These are phyloP conservation scores for Amblyjoppa fuscipennis DNA, from an alignment of 2,888 invertebrate genomes.

Conservation along the genomic window DNA sequence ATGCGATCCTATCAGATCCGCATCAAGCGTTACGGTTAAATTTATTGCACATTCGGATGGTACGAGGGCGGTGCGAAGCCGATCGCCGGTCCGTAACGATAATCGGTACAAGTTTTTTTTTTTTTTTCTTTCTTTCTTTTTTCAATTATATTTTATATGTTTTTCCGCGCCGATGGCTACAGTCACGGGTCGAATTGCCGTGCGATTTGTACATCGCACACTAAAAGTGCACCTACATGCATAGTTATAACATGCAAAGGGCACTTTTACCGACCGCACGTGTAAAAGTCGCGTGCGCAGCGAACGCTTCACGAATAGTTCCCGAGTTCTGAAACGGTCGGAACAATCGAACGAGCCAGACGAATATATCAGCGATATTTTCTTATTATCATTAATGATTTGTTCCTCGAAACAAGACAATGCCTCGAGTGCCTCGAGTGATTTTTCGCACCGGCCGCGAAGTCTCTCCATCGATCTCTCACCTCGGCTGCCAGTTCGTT, in stretches of 20 bases:
- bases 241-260: conserved; percentile 8
- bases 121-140: not conserved
- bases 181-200: conserved; percentile 34
- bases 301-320: conserved; percentile 45
- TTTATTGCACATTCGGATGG: conserved; percentile 57
- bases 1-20: conserved; percentile 45
- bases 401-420: not conserved
- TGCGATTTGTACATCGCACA: conserved; percentile 11
- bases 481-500: not conserved
- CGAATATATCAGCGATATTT: conserved; percentile 14
- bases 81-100: conserved; percentile 21
- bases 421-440: not conserved
- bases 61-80: not conserved
- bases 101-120: conserved; percentile 5
- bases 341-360: conserved; percentile 35
- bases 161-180: not conserved
- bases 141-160: not conserved
- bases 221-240: not conserved
- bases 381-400: not conserved
- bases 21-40: conserved; percentile 46
- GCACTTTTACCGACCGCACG: conserved; percentile 58
- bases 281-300: conserved; percentile 52
- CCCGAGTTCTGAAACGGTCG: not conserved
- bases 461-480: conserved; percentile 45
- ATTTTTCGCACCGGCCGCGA: conserved; percentile 34